Conservation (phyloP, 1,140 invertebrate genomes). For the Varroa destructor region DNA sequence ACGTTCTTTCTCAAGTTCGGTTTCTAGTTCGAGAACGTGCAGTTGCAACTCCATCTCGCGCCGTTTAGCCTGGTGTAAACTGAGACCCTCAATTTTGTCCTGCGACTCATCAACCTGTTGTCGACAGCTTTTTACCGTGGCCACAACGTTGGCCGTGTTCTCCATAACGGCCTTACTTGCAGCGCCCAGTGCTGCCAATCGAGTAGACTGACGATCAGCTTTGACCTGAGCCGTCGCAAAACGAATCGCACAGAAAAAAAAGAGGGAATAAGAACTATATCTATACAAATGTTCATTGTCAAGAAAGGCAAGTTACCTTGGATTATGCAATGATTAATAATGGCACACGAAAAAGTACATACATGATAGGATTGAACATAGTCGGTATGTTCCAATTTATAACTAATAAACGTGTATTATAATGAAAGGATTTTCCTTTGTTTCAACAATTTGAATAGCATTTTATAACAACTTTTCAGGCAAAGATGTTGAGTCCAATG, state of each 20-base stretch:
- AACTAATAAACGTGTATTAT: no score
- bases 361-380: no score
- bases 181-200: constrained; percentile 58
- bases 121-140: constrained; percentile 72
- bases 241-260: not conserved
- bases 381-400: no score
- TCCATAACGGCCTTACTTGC: constrained; percentile 75
- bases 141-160: constrained; percentile 78
- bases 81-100: constrained; percentile 71
- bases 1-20: constrained; percentile 71
- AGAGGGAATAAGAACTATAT: not conserved
- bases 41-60: constrained; percentile 87
- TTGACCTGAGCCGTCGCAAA: constrained; percentile 40
- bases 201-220: constrained; percentile 64
- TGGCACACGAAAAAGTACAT: no score
- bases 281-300: no score
- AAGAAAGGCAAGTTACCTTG: no score
- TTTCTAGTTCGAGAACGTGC: constrained; percentile 73
- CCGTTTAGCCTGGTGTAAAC: constrained; percentile 81
- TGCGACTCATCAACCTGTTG: constrained; percentile 55
- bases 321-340: no score
- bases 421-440: no score
- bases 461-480: no score
- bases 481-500: not conserved
- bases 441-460: no score